Evolutionary conservation across 2,888 invertebrate genomes (phyloP).

Genomic region (Agrochola litura): DNA sequence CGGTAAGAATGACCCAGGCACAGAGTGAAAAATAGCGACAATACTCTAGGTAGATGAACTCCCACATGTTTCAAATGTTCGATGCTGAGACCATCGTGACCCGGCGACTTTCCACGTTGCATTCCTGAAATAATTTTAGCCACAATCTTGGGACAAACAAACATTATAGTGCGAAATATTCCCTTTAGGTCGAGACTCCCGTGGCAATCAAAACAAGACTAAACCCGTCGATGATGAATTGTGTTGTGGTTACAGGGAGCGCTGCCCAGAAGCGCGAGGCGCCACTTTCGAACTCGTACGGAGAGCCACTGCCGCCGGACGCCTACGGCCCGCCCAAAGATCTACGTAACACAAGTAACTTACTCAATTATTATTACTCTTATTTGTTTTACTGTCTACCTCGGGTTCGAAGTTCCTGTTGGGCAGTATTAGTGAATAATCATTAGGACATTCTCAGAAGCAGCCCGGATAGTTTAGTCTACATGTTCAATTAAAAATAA

Average conservation of each 20-base stretch:
- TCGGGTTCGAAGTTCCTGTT: not conserved
- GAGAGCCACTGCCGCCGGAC: slow-evolving; percentile 86
- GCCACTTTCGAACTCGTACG: slow-evolving; percentile 88
- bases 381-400: not conserved
- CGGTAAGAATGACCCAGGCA: too few relatives aligned
- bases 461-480: not conserved
- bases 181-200: not conserved
- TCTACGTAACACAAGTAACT: slow-evolving; percentile 76
- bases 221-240: not conserved
- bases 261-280: slow-evolving; percentile 87
- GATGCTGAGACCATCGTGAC: too few relatives aligned
- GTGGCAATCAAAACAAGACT: not conserved
- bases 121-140: too few relatives aligned
- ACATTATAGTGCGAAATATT: too few relatives aligned
- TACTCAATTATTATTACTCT: too few relatives aligned
- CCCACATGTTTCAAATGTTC: too few relatives aligned
- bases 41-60: too few relatives aligned
- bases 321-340: slow-evolving; percentile 89
- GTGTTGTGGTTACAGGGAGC: slow-evolving; percentile 71
- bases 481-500: not conserved
- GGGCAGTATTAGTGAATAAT: not conserved
- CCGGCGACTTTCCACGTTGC: too few relatives aligned
- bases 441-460: not conserved
- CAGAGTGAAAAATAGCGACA: too few relatives aligned
- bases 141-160: too few relatives aligned